Conservation (phyloP, 2,113 vertebrate species). For the Rhynchomys soricoides region DNA sequence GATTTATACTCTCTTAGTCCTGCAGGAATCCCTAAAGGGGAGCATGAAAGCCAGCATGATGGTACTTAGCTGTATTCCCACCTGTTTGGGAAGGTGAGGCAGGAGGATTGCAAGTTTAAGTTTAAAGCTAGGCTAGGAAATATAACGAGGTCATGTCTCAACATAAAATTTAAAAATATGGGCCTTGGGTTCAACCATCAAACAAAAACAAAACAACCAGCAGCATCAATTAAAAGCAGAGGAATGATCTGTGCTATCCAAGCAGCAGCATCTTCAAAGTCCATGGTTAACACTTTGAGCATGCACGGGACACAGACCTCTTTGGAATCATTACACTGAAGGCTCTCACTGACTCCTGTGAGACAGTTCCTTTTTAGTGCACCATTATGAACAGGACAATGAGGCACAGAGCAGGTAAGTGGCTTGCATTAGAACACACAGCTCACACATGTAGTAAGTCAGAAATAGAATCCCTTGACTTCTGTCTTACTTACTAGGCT, state of each 20-base stretch:
- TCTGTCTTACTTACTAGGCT: not conserved
- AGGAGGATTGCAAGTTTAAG: not conserved
- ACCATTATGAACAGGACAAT: not conserved
- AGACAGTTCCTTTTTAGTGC: not conserved
- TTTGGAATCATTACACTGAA: rapidly evolving
- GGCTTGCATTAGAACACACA: not conserved
- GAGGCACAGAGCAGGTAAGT: not conserved
- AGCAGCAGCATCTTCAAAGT: not conserved
- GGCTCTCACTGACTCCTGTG: not conserved
- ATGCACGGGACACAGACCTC: not conserved
- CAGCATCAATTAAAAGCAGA: not conserved
- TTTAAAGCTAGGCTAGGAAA: not conserved
- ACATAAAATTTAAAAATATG: not conserved
- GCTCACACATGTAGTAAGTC: not conserved
- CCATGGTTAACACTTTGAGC: not conserved
- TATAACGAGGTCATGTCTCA: not conserved
- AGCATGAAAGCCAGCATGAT: not conserved
- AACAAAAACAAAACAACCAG: not conserved
- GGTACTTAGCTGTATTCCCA: not conserved
- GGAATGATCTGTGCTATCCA: not conserved
- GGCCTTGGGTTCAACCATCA: not conserved
- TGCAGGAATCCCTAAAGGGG: not conserved
- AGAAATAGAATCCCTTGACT: not conserved
- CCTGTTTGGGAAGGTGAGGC: not conserved
- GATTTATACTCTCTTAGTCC: not conserved